A percentile compares a stretch with the other conserved stretches of the same genome.
phyloP scores from a whole-genome alignment of 2,888 invertebrate species.

The Buathra laborator region DNA sequence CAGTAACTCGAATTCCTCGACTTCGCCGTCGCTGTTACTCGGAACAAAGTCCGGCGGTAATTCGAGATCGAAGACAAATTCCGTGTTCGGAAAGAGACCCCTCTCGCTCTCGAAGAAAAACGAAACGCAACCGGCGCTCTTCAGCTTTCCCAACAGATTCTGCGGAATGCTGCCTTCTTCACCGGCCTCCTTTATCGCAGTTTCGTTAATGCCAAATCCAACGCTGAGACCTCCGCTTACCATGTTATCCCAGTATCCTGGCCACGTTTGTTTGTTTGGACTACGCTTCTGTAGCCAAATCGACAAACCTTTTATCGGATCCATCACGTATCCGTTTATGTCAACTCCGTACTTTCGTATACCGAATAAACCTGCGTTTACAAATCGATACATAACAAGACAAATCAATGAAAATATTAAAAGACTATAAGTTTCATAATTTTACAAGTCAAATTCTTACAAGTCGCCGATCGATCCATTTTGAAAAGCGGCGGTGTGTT shows the following conservation, averaged over 20 bases:
- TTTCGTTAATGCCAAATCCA: conserved; percentile 95
- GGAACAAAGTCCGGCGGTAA: conserved; percentile 96
- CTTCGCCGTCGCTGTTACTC: conserved; percentile 97
- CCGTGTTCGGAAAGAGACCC: conserved; percentile 97
- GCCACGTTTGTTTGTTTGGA: conserved; percentile 97
- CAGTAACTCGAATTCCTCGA: conserved; percentile 95
- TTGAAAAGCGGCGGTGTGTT: conserved; percentile 88
- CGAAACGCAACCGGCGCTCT: conserved; percentile 93
- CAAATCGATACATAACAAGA: neutral
- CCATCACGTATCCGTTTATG: conserved; percentile 96
- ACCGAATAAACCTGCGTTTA: conserved; percentile 91
- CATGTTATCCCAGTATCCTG: conserved; percentile 98
- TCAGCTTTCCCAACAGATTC: conserved; percentile 91
- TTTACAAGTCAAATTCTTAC: conserved; percentile 85
- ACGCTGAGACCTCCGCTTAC: conserved; percentile 97
- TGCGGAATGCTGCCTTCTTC: conserved; percentile 97
- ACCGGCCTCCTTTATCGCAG: conserved; percentile 96
- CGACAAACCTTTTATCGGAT: conserved; percentile 94
- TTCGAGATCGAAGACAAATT: conserved; percentile 97
- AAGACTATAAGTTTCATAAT: neutral
- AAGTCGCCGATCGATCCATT: conserved; percentile 97
- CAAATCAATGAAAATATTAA: neutral
- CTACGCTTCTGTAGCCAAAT: conserved; percentile 97
- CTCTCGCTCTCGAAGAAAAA: conserved; percentile 97
- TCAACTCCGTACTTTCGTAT: conserved; percentile 97